Evolutionary conservation across 2,113 vertebrate species (phyloP).

Genomic region (Zosterops borbonicus): DNA sequence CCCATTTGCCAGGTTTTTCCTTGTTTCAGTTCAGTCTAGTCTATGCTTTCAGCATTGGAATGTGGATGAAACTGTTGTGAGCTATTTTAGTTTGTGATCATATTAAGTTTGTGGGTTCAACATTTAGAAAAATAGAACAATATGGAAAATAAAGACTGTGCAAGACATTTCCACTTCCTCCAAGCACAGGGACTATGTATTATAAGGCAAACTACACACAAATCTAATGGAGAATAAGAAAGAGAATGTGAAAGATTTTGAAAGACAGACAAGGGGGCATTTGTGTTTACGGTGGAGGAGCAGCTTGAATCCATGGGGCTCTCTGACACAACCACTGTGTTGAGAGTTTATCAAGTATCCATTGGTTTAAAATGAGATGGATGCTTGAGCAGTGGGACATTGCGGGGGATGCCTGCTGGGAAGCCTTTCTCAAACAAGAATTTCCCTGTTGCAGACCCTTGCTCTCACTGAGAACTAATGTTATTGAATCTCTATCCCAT

Average conservation of each 20-base stretch:
- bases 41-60: background rate
- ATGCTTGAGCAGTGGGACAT: background rate
- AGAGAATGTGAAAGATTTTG: background rate
- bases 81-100: background rate
- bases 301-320: background rate
- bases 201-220: background rate
- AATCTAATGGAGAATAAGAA: background rate
- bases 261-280: background rate
- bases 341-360: background rate
- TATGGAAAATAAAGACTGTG: background rate
- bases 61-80: background rate
- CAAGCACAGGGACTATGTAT: background rate
- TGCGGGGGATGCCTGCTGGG: background rate
- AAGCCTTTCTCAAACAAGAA: background rate
- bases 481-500: background rate
- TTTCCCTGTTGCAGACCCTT: background rate
- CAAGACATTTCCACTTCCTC: background rate
- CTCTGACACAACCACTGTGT: background rate
- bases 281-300: background rate
- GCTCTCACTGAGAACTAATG: background rate
- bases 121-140: background rate
- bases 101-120: background rate
- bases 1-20: background rate
- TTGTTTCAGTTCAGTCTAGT: background rate
- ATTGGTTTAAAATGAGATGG: background rate